Base-by-base conservation (phyloP, 2,797 vertebrate genomes). In the Hypotaenidia okinawae region DNA sequence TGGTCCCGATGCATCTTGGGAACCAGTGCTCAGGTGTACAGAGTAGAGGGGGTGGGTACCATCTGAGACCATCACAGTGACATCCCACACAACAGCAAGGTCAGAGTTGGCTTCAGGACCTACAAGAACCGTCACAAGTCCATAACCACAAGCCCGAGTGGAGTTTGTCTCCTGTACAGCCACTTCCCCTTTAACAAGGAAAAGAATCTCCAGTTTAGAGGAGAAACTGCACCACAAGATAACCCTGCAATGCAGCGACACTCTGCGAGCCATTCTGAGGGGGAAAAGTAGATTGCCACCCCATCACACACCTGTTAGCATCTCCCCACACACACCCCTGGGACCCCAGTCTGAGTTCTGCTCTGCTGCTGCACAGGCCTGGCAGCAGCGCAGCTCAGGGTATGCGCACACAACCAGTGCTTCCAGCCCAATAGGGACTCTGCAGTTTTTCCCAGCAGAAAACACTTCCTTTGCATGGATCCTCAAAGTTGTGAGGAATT, bases 371-470 rank as follows among this genome's bases (percentile, higher is more conserved):
- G 35, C 72, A 37, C 18, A 45, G 43, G 18, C 43, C 18, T 45
- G 43, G 63, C n/a, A 68, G 47, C 39, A 25, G 33, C 55, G 13
- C 19, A 7, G 8, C 30, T 21, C 33, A 1, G n/a, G 4, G 32
- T 28, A 9, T 1, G 2, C 39, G 5, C 18, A 12, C 8, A 25
- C 8, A 35, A 45, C 0, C 22, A 49, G n/a, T 25, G 2, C 41
- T 49, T 27, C 18, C 62, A 35, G 33, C 17, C 18, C 12, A 28
- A 23, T 2, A 11, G 35, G 25, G 32, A 51, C 30, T 5, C 15
- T 22, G 62, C 33, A 2, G 0, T 27, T 25, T 49, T 17, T 30
- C 47, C n/a, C 8, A 11, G 9, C 30, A 30, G 33, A 62, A 68
- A 37, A 30, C 21, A 10, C 13, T 68, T 61, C 24, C 37, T 68